Percentiles rank a stretch among this genome's conserved stretches.
phyloP scores from a whole-genome alignment of 2,888 invertebrate genomes.

The Lacanobia wlatinum region DNA sequence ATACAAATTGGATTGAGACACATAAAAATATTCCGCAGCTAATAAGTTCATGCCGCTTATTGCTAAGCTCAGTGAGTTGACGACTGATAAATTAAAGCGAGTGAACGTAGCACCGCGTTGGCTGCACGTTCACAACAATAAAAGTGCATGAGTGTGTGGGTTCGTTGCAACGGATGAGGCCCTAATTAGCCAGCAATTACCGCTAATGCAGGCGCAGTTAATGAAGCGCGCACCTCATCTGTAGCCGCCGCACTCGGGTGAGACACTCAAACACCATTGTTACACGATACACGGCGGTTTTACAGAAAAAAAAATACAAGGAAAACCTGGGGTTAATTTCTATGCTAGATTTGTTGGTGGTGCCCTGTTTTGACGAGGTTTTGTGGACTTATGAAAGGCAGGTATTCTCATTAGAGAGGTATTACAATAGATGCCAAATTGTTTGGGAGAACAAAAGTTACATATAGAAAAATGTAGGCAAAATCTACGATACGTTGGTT shows the following conservation, averaged over 20 bases:
- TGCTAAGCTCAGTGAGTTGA: conserved; percentile 19
- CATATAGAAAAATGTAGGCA: no score
- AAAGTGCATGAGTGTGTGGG: conserved; percentile 65
- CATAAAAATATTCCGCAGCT: conserved; percentile 16
- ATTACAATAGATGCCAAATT: no score
- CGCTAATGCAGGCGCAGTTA: conserved; percentile 85
- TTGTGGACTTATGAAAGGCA: neutral
- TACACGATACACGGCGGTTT: conserved; percentile 43
- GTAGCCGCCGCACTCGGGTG: conserved; percentile 65
- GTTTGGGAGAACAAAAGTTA: no score
- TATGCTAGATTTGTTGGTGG: neutral
- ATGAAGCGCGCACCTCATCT: conserved; percentile 81
- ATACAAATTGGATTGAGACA: conserved; percentile 27
- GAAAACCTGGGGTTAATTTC: conserved; percentile 24
- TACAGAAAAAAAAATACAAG: conserved; percentile 33
- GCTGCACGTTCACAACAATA: conserved; percentile 58
- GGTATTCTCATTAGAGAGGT: neutral
- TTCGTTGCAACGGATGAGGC: conserved; percentile 82
- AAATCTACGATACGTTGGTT: no score
- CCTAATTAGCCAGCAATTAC: conserved; percentile 87
- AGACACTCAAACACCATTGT: conserved; percentile 64
- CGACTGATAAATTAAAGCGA: conserved; percentile 45
- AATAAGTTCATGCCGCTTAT: conserved; percentile 5
- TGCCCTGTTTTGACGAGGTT: neutral
- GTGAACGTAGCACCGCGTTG: conserved; percentile 52